Percentiles rank a stretch among this genome's conserved stretches.
phyloP scores from a whole-genome alignment of 2,888 invertebrate species.

The Lepidocyrtoides sp. region DNA sequence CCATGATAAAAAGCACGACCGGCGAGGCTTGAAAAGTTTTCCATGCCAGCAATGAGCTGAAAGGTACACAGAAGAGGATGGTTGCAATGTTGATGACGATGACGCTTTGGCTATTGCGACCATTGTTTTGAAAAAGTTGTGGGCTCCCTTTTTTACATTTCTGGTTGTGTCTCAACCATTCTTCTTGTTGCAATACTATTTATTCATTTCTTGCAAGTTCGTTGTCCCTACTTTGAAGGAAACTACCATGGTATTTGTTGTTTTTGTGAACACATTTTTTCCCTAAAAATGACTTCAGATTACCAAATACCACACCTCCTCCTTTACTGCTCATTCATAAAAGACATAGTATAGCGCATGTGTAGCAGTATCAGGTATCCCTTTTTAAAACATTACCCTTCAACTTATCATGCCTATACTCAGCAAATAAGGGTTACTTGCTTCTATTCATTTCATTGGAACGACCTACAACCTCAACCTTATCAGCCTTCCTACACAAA shows the following conservation, averaged over 20 bases:
- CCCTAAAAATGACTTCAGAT: background rate
- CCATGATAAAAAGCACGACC: background rate
- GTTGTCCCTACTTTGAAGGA: constrained; percentile 32
- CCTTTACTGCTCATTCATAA: constrained; percentile 27
- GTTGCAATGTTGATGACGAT: background rate
- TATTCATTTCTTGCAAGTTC: background rate
- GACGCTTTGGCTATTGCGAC: too few relatives aligned
- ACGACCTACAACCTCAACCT: constrained; percentile 54
- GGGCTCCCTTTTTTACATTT: constrained; percentile 3
- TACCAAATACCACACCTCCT: constrained; percentile 34
- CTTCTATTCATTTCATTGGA: background rate
- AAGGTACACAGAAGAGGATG: background rate
- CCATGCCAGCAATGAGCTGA: background rate
- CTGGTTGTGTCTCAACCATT: constrained; percentile 46
- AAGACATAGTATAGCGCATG: background rate
- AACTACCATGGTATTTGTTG: background rate
- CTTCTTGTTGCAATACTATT: constrained; percentile 3
- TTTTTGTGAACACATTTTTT: background rate
- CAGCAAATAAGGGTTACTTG: constrained; percentile 13
- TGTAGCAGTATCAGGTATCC: background rate
- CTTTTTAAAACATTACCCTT: constrained; percentile 12
- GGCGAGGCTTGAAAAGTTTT: background rate
- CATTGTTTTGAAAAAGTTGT: background rate
- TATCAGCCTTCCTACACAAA: constrained; percentile 30
- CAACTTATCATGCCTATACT: constrained; percentile 14